Base-by-base conservation (phyloP, 2,888 invertebrate genomes). In the Eupithecia vulgata region DNA sequence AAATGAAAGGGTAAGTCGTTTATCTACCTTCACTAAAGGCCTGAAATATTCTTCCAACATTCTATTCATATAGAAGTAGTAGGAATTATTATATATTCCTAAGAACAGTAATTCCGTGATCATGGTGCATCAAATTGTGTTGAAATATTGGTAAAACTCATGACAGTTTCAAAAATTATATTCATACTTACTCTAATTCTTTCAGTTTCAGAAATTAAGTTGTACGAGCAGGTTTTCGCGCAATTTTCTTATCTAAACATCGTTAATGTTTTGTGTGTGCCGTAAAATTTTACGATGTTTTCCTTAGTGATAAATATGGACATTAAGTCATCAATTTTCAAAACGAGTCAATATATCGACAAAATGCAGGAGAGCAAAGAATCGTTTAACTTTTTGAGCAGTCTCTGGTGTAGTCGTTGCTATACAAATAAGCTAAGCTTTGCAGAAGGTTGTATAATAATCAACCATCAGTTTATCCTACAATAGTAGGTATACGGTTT, bases 271-370 rank as follows among this genome's bases (percentile, higher is more conserved):
- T 71, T 71, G 71, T 71, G 64, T 70, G 68, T 74, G 68, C 40
- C 74, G 62, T 74, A 42, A 74, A 74, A 67, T 74, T 74, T 74
- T 17, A 74, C 71, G 74, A 74, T 71, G 71, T 74, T 71, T 74
- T 71, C 69, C 68, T 62, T 67, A n/a, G 61, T 62, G 71, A 71
- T 68, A 74, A 71, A 73, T 69, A 69, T 66, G 66, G 59, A 40
- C 68, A 74, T 74, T 74, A 71, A 68, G 68, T 59, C 65, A 71
- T 74, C 30, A 70, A 70, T 67, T 67, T 62, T 66, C 13, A 61
- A n/a, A 66, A 66, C 37, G 59, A 71, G 8, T 52, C 57, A 13
- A 25, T 57, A 13, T 57, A 57, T 57, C 57, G 57, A 52, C 52
- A 21, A 12, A 21, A 57, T 25, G 13, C 25, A n/a, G 25, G 21